Evolutionary conservation across 2,797 vertebrate genomes (phyloP), one percentile per base, ranked within the genome.

Genomic region (Champsocephalus esox): DNA sequence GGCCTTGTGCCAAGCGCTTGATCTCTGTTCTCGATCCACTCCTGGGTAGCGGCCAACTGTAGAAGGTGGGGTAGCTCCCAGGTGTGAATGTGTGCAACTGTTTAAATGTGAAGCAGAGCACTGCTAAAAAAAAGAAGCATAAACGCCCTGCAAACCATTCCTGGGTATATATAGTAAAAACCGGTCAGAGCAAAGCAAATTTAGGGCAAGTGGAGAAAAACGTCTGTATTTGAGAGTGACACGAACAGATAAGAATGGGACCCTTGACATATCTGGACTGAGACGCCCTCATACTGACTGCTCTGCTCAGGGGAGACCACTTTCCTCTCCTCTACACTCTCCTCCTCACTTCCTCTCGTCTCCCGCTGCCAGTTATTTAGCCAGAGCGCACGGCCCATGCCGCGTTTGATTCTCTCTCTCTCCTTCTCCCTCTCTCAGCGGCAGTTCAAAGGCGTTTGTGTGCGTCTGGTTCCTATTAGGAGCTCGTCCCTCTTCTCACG

Each of bases 401-500:
- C 69, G 89, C 73, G 84, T 92, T 92, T 91, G 91, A 92, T 91
- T 92, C 86, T 73, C 81, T 79, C 87, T 73, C 38, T 16, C 56
- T 67, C 58, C 63, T 68, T 67, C 72, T 44, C 79, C 59, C 82
- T 86, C 89, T 87, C 89, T 80, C 82, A 88, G 90, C 88, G 91
- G 90, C 90, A 88, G 91, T 94, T 94, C 92, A 94, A 94, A 94
- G 92, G 84, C 92, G 71, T 90, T 89, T 91, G 84, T 83, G 86
- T 81, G 80, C 80, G 92, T 92, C 93, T 94, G 94, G 92, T 92
- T 94, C 92, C 91, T 88, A 94, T 94, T 94, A 94, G 87, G 89
- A 83, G 91, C 92, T 94, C 92, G 93, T 93, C 93, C 92, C 90
- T 94, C 94, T 94, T 94, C 93, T 94, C 94, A 94, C 94, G 94